Evolutionary conservation across 2,113 vertebrate species (phyloP).

Genomic region (Tetrax tetrax): DNA sequence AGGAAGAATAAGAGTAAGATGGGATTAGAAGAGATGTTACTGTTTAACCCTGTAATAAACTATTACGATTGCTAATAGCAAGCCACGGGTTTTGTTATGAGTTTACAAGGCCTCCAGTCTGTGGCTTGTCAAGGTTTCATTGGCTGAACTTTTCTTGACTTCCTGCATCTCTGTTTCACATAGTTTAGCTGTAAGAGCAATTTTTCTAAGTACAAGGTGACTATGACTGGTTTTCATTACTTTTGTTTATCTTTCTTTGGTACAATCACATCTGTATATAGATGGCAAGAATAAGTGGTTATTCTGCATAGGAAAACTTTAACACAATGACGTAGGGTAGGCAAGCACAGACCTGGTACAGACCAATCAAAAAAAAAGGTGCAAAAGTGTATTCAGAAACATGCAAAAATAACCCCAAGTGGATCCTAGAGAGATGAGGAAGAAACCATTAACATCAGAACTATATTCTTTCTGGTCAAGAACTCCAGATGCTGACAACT

Average conservation of each 20-base stretch:
- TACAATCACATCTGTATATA: not conserved
- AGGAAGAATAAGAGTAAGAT: not conserved
- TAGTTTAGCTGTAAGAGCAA: not conserved
- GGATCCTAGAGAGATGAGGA: not conserved
- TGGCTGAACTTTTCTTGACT: not conserved
- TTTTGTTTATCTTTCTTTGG: not conserved
- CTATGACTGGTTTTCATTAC: not conserved
- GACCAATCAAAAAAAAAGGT: not conserved
- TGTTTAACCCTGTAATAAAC: not conserved
- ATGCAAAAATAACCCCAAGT: not conserved
- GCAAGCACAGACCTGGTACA: no score
- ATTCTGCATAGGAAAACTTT: not conserved
- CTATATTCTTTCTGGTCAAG: not conserved
- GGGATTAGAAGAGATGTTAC: not conserved
- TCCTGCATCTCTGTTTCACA: not conserved
- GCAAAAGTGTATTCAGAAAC: not conserved
- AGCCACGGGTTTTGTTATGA: not conserved
- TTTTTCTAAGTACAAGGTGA: not conserved
- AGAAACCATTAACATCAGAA: not conserved
- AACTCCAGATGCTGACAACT: not conserved
- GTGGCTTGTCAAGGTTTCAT: not conserved
- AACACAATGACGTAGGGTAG: not conserved
- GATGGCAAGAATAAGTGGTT: not conserved
- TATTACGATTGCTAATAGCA: not conserved
- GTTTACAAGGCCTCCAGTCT: not conserved